These are phyloP conservation scores for Labia minor DNA, from an alignment of 2,888 invertebrate genomes.

Conservation along the genomic window DNA sequence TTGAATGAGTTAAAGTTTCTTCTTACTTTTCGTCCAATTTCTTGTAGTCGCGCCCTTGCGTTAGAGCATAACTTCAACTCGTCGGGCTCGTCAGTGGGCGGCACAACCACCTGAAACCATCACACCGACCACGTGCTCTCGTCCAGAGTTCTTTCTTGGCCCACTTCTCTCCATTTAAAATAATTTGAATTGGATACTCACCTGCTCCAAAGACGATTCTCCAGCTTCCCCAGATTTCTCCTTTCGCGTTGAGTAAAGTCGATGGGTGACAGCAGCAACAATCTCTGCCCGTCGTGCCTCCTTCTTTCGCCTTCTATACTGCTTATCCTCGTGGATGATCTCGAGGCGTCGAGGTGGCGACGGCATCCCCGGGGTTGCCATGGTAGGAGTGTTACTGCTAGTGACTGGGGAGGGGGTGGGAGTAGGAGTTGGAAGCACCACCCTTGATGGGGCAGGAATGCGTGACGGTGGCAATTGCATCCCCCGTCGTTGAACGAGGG, in stretches of 20 bases:
- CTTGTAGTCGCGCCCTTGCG: constrained; percentile 46
- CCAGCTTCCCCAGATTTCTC: too few relatives aligned
- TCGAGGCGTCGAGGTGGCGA: neutral
- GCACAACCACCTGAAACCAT: neutral
- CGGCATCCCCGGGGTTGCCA: too few relatives aligned
- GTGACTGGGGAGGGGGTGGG: neutral
- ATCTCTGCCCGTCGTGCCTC: constrained; percentile 43
- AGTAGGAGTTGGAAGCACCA: neutral
- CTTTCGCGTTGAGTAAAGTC: constrained; percentile 43
- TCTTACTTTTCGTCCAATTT: constrained; percentile 33
- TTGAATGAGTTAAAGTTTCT: too few relatives aligned
- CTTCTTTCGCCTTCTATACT: constrained; percentile 19
- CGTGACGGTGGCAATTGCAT: too few relatives aligned
- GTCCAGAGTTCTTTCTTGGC: too few relatives aligned
- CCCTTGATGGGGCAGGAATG: neutral
- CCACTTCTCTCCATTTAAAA: too few relatives aligned
- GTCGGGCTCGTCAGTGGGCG: constrained; percentile 36
- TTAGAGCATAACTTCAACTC: constrained; percentile 48
- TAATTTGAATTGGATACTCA: too few relatives aligned
- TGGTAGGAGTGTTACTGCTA: too few relatives aligned
- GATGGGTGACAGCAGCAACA: constrained; percentile 57
- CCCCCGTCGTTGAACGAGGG: neutral
- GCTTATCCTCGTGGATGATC: neutral
- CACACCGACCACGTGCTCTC: too few relatives aligned
- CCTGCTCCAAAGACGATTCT: too few relatives aligned